Base-by-base conservation (phyloP, 2,888 invertebrate genomes). In the Eumerus sabulonum region DNA sequence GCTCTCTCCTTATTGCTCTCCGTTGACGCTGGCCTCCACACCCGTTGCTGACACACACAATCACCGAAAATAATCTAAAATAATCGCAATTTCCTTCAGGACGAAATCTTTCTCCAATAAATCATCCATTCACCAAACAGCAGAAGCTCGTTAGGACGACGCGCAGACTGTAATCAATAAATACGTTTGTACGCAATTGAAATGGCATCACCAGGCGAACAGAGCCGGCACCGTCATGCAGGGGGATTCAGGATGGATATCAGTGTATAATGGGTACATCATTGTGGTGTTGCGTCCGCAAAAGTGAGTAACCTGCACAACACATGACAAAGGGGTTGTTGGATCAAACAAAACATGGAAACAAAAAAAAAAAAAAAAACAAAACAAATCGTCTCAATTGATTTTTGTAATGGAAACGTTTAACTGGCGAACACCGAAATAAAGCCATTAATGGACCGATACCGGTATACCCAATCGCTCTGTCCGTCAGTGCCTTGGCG, bases 361-460 rank as follows among this genome's bases (percentile, higher is more conserved):
- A 27, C 2, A 27, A 27, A 27, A 2, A 2, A 27, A 27, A 27
- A 4, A 11, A 36, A 38, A 14, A 45, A 44, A 36, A 38, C 19
- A 64, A 44, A 45, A 60, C 70, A 59, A 64, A 48, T 47, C 42
- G 17, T 40, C 71, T 66, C 64, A 50, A 76, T 76, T 76, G 76
- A 76, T 76, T 76, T 76, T 53, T 63, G 57, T 66, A 76, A 76
- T 76, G 71, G 71, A 71, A 76, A 51, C 76, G 76, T 76, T 76
- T 76, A 76, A 76, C 57, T 48, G 60, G 50, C 16, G 63, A 70
- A 68, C 48, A 47, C 50, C 67, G 50, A 67, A 71, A 76, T 71
- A 66, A 66, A 76, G 76, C 71, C 71, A 76, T 76, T 76, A 71
- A 71, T 59, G 66, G 76, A 19, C 50, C 50, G 54, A 27, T 27